Conservation (phyloP, 2,888 invertebrate genomes). For the Phoenoteleia sp. region DNA sequence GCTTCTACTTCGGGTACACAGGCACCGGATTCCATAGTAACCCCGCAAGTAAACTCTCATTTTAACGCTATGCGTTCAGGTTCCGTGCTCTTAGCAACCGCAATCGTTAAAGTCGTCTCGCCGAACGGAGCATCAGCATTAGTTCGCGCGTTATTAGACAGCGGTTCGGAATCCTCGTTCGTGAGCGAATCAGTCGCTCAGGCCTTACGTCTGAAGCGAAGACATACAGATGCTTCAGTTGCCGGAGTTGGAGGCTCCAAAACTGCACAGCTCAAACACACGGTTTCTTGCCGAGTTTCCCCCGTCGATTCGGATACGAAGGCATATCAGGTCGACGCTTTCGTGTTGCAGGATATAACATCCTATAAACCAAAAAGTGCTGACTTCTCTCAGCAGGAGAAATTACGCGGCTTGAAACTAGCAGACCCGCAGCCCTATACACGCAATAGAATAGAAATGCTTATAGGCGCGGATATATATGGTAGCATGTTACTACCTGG, state of each 20-base stretch:
- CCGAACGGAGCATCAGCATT: not conserved
- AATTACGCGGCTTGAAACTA: not conserved
- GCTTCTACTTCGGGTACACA: too few species aligned
- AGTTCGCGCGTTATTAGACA: conserved; percentile 43
- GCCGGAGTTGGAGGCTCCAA: not conserved
- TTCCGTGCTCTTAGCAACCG: conserved; percentile 29
- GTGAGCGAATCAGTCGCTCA: conserved; percentile 32
- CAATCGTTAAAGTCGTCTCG: not conserved
- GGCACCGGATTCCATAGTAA: too few species aligned
- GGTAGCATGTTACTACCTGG: not conserved
- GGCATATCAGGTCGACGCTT: not conserved
- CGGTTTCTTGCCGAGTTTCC: not conserved
- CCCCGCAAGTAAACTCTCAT: too few species aligned
- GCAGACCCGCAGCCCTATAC: not conserved
- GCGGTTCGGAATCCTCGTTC: conserved; percentile 37
- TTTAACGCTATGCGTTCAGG: not conserved
- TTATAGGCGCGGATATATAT: conserved; percentile 5
- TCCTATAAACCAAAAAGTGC: conserved; percentile 2
- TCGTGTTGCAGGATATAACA: conserved; percentile 9
- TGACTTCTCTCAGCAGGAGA: not conserved
- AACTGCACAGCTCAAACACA: not conserved
- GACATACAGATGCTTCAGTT: not conserved
- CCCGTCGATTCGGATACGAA: not conserved
- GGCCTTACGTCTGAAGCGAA: not conserved
- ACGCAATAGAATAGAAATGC: not conserved